Evolutionary conservation across 2,797 vertebrate species (phyloP).

Genomic region (Sibirionetta formosa): DNA sequence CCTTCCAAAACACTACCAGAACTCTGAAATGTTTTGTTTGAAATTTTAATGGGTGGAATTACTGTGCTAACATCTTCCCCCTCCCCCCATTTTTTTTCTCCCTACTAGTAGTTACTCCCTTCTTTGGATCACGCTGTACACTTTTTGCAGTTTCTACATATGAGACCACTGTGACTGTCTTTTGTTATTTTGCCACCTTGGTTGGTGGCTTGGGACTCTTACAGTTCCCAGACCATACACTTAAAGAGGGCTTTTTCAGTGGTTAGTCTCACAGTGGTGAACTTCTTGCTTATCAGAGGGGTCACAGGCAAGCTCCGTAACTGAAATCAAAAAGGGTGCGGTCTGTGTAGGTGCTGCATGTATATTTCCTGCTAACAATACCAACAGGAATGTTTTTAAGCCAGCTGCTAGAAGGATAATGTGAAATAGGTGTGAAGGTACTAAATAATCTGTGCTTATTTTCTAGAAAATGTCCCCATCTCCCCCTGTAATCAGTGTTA

Average conservation of each 20-base stretch:
- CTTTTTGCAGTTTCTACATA: background rate
- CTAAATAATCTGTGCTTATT: background rate
- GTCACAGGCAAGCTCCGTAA: background rate
- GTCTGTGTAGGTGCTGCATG: rapidly evolving
- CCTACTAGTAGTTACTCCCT: background rate
- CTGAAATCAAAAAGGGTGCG: background rate
- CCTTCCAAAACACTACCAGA: background rate
- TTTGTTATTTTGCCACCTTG: background rate
- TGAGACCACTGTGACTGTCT: background rate
- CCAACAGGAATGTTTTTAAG: background rate
- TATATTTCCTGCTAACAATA: background rate
- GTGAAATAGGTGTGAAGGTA: background rate
- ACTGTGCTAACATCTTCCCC: background rate
- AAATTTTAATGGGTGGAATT: background rate
- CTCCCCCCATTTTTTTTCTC: too few relatives aligned
- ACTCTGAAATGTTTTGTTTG: background rate
- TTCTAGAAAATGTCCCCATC: background rate
- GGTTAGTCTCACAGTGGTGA: background rate
- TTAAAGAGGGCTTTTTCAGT: background rate
- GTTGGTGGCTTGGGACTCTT: background rate
- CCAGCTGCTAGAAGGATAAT: background rate
- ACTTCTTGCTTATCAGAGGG: background rate
- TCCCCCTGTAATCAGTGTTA: background rate
- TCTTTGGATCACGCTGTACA: background rate
- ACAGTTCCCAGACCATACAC: background rate